phyloP scores from a whole-genome alignment of 2,113 vertebrate species.

The Ciconia stormi region DNA sequence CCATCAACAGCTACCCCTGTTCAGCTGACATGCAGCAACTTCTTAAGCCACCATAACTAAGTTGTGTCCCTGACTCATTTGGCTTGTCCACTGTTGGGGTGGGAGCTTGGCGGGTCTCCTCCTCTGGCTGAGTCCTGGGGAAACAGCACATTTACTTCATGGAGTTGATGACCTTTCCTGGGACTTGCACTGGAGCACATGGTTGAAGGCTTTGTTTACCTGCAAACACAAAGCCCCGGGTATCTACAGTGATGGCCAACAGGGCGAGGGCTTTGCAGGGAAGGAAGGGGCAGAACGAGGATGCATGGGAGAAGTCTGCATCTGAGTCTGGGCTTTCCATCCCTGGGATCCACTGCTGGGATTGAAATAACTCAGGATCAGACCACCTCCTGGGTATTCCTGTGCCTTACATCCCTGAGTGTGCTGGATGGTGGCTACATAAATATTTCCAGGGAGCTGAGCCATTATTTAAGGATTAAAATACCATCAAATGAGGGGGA shows the following conservation, averaged over 20 bases:
- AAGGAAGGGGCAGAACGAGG: background rate
- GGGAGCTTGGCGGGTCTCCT: background rate
- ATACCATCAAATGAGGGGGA: background rate
- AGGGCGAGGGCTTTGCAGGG: background rate
- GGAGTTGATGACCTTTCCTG: constrained; percentile 17
- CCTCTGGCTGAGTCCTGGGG: background rate
- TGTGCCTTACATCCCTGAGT: background rate
- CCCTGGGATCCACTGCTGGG: background rate
- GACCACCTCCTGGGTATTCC: background rate
- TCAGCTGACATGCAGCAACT: background rate
- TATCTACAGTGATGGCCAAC: background rate
- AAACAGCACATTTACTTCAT: background rate
- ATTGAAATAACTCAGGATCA: background rate
- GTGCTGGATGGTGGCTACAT: background rate
- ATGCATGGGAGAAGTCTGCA: background rate
- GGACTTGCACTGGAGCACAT: constrained; percentile 8
- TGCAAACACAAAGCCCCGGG: background rate
- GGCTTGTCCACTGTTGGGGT: background rate
- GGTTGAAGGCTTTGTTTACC: constrained; percentile 35
- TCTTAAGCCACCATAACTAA: background rate
- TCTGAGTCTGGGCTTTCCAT: background rate
- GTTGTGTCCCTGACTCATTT: background rate
- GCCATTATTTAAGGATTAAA: background rate
- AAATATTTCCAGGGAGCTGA: background rate
- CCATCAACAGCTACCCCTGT: background rate